A percentile compares a stretch with the other conserved stretches of the same genome.
Conservation (phyloP, 2,113 vertebrate genomes). For the Scytalopus superciliaris region DNA sequence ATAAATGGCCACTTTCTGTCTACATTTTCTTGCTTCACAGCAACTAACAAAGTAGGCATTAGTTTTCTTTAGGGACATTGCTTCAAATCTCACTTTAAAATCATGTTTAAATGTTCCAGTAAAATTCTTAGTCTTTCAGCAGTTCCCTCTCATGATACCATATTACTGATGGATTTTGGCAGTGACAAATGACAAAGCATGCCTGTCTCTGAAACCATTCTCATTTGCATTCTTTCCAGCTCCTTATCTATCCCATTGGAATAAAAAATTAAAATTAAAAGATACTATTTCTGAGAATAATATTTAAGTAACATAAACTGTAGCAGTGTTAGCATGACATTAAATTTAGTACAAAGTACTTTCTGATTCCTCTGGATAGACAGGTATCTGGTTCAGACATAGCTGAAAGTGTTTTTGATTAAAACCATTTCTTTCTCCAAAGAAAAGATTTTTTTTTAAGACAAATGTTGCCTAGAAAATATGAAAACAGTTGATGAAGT, state of each 20-base stretch:
- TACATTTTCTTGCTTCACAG: constrained; percentile 31
- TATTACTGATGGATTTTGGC: constrained; percentile 56
- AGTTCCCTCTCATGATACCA: constrained; percentile 46
- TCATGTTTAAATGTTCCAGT: constrained; percentile 54
- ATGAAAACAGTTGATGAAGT: neutral
- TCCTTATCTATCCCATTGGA: constrained; percentile 62
- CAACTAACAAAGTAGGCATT: constrained; percentile 39
- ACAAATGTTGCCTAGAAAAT: neutral
- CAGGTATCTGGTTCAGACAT: neutral
- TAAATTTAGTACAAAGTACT: neutral
- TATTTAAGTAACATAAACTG: constrained; percentile 23
- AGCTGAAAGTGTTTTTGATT: neutral
- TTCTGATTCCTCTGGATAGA: neutral
- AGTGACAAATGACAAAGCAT: constrained; percentile 66
- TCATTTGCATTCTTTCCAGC: constrained; percentile 53
- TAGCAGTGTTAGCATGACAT: neutral
- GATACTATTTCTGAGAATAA: constrained; percentile 26
- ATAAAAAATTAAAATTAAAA: constrained; percentile 61
- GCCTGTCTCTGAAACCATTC: constrained; percentile 51
- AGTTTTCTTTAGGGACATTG: constrained; percentile 51
- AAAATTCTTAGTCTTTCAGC: constrained; percentile 55
- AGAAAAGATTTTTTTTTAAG: neutral
- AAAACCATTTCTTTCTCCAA: neutral
- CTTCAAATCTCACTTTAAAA: constrained; percentile 62
- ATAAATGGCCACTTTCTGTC: constrained; percentile 43